Percentiles rank a stretch among this genome's conserved stretches.
Evolutionary conservation across 2,888 invertebrate species (phyloP).

Genomic region (Parascotia fuliginaria): DNA sequence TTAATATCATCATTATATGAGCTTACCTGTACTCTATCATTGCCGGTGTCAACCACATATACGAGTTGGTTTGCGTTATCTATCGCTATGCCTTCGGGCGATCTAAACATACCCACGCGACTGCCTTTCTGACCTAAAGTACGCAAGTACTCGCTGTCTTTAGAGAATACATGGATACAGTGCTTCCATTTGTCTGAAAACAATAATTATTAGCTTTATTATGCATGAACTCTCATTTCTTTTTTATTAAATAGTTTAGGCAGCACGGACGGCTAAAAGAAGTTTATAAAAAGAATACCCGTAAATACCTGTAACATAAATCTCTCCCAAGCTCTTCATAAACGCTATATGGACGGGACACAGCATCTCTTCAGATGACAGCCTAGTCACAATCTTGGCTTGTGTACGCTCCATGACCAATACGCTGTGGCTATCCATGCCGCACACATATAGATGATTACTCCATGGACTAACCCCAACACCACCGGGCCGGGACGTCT

Average conservation of each 20-base stretch:
- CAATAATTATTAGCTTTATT: too few species aligned
- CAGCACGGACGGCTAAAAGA: too few species aligned
- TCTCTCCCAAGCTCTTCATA: constrained; percentile 82
- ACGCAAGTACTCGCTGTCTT: constrained; percentile 86
- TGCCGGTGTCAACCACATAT: constrained; percentile 92
- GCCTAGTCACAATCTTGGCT: constrained; percentile 80
- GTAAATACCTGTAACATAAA: constrained; percentile 85
- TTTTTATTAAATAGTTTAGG: too few species aligned
- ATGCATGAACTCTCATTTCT: too few species aligned
- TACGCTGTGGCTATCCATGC: constrained; percentile 88
- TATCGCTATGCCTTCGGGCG: constrained; percentile 90
- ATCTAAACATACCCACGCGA: constrained; percentile 86
- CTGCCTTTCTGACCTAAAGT: constrained; percentile 88
- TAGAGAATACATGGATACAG: constrained; percentile 89
- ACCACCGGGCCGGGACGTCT: constrained; percentile 88
- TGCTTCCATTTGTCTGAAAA: constrained; percentile 88
- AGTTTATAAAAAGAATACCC: background rate
- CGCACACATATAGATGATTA: constrained; percentile 86
- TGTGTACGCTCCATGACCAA: constrained; percentile 78
- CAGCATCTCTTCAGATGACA: constrained; percentile 85
- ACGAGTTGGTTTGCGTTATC: constrained; percentile 84
- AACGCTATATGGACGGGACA: constrained; percentile 88
- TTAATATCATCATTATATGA: too few species aligned
- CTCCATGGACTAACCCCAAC: constrained; percentile 88
- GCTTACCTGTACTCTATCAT: constrained; percentile 88